A percentile compares a stretch with the other conserved stretches of the same genome.
Conservation (phyloP, 1,140 invertebrate genomes). For the Lasioglossum baleicum region DNA sequence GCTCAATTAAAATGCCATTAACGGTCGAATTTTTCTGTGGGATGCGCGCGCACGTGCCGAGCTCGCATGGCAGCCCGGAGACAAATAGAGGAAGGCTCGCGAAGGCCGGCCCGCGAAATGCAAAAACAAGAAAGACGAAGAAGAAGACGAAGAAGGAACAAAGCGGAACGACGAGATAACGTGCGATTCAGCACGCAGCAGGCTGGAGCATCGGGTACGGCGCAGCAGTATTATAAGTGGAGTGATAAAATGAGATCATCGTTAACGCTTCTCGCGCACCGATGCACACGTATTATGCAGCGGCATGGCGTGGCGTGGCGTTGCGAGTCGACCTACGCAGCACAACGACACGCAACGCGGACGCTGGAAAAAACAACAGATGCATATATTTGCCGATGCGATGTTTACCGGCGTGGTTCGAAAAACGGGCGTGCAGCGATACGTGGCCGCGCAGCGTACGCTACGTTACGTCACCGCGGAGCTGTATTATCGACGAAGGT, state of each 20-base stretch:
- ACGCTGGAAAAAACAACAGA: conserved; percentile 8
- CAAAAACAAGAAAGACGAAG: background rate
- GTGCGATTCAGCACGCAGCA: conserved; percentile 18
- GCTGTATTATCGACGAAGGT: conserved; percentile 18
- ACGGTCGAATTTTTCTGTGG: background rate
- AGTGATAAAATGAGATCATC: conserved; percentile 74
- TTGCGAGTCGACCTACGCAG: background rate
- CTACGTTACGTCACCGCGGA: conserved; percentile 28
- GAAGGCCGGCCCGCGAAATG: conserved; percentile 10
- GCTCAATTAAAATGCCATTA: conserved; percentile 14
- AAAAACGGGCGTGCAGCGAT: conserved; percentile 33
- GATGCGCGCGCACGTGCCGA: background rate
- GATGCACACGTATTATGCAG: conserved; percentile 8
- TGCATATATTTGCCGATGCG: background rate
- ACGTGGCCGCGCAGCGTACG: conserved; percentile 2
- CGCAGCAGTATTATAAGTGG: conserved; percentile 65
- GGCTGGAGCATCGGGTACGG: conserved; percentile 16
- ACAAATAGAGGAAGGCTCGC: background rate
- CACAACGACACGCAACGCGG: background rate
- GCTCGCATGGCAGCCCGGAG: background rate
- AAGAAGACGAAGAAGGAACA: background rate
- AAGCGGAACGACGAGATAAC: conserved; percentile 34
- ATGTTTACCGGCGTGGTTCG: conserved; percentile 15
- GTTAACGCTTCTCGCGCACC: conserved; percentile 55
- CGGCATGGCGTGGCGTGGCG: too few relatives aligned